A percentile compares a stretch with the other conserved stretches of the same genome.
Conservation (phyloP, 64 coral and sea anemone species). For the Cladopsammia gracilis region DNA sequence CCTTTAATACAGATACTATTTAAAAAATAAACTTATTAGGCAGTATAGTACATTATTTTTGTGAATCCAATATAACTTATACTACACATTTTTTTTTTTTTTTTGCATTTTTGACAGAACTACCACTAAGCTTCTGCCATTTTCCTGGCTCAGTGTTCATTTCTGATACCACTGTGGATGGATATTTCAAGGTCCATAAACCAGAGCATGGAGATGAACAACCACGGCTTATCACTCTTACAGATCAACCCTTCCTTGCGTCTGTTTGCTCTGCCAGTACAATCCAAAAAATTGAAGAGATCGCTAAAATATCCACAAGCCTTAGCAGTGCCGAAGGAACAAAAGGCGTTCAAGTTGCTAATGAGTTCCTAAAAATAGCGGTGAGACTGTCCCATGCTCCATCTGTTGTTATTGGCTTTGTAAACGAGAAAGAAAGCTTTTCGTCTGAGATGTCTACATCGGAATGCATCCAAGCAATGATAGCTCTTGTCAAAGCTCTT, state of each 20-base stretch:
- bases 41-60: no score
- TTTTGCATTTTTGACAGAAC: not conserved
- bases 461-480: not conserved
- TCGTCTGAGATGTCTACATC: not conserved
- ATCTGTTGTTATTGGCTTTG: conserved; percentile 30
- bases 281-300: conserved; percentile 3
- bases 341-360: not conserved
- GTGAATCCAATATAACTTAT: no score
- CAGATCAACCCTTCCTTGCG: conserved; percentile 63
- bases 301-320: not conserved
- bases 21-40: no score
- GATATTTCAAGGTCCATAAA: conserved; percentile 36
- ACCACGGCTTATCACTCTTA: conserved; percentile 44
- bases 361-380: conserved; percentile 1
- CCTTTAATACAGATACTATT: no score
- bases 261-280: conserved; percentile 50
- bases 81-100: no score
- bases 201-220: conserved; percentile 61
- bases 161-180: conserved; percentile 27
- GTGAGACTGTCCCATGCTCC: conserved; percentile 16
- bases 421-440: not conserved
- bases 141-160: conserved; percentile 65
- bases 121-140: conserved; percentile 47
- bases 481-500: conserved; percentile 32
- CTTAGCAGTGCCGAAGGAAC: not conserved